phyloP scores from a whole-genome alignment of 2,888 invertebrate species.

The Plebejus anna region DNA sequence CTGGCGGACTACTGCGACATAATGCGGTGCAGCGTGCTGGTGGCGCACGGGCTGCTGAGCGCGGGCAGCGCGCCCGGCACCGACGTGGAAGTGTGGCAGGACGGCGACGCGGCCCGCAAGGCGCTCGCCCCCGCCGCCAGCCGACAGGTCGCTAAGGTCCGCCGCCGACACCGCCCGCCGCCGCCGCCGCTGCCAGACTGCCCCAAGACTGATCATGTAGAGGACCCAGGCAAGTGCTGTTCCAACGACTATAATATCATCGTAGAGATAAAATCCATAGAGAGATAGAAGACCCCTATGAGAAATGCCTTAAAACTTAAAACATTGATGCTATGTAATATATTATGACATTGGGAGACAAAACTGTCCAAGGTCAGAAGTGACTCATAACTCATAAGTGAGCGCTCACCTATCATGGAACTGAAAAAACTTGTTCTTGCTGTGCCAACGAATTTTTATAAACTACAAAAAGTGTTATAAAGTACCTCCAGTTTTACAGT shows the following conservation, averaged over 20 bases:
- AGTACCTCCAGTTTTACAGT: too few relatives aligned
- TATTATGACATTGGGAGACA: too few relatives aligned
- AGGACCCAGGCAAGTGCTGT: slow-evolving; percentile 33
- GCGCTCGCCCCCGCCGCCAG: slow-evolving; percentile 80
- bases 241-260: background rate
- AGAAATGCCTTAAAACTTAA: background rate
- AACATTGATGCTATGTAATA: background rate
- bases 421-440: too few relatives aligned
- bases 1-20: slow-evolving; percentile 97
- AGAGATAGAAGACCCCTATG: background rate
- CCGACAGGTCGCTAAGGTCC: slow-evolving; percentile 72
- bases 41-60: slow-evolving; percentile 85
- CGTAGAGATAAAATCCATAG: too few relatives aligned
- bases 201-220: slow-evolving; percentile 45
- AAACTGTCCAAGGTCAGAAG: too few relatives aligned
- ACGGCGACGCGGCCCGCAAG: slow-evolving; percentile 84
- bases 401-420: too few relatives aligned
- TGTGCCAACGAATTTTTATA: too few relatives aligned
- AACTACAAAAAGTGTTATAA: too few relatives aligned
- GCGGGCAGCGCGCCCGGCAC: slow-evolving; percentile 84
- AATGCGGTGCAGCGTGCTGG: slow-evolving; percentile 94
- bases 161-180: slow-evolving; percentile 45
- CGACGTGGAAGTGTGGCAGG: slow-evolving; percentile 91
- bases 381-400: too few relatives aligned
- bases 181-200: slow-evolving; percentile 53